A percentile compares a stretch with the other conserved stretches of the same genome.
These are phyloP conservation scores for Drosophila rufa DNA, from an alignment of 1,140 invertebrate genomes.

Conservation along the genomic window DNA sequence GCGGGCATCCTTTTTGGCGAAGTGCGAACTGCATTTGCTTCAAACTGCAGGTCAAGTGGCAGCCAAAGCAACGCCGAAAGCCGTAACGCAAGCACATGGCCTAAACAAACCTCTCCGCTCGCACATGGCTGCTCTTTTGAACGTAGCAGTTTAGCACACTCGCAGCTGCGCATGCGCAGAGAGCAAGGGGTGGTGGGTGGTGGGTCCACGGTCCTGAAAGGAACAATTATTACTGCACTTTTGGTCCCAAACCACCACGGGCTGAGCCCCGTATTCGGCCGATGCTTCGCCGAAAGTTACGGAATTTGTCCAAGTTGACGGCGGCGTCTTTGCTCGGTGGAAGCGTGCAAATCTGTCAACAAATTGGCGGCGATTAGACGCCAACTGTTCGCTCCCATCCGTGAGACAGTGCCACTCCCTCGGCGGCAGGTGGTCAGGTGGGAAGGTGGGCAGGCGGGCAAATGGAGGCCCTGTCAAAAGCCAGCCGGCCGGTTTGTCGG, in stretches of 20 bases:
- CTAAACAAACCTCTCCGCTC: slow-evolving; percentile 49
- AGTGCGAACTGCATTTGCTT: slow-evolving; percentile 58
- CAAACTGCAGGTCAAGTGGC: slow-evolving; percentile 71
- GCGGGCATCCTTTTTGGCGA: slow-evolving; percentile 33
- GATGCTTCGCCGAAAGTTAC: slow-evolving; percentile 46
- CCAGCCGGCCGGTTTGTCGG: slow-evolving; percentile 28
- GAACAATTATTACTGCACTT: slow-evolving; percentile 10
- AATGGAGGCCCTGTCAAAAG: slow-evolving; percentile 5
- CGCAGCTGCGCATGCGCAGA: slow-evolving; percentile 51
- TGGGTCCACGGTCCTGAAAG: not conserved
- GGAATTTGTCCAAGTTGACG: slow-evolving; percentile 47
- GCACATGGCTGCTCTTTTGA: slow-evolving; percentile 50
- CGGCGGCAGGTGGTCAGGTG: slow-evolving; percentile 11
- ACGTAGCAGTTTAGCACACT: slow-evolving; percentile 46
- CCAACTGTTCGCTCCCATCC: slow-evolving; percentile 18
- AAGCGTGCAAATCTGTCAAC: slow-evolving; percentile 70
- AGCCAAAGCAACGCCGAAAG: slow-evolving; percentile 38
- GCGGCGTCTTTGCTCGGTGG: slow-evolving; percentile 30
- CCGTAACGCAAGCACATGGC: slow-evolving; percentile 39
- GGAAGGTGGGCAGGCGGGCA: not conserved
- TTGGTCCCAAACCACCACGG: slow-evolving; percentile 26
- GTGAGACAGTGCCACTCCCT: slow-evolving; percentile 12
- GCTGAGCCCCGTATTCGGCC: slow-evolving; percentile 14
- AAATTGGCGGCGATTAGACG: slow-evolving; percentile 74
- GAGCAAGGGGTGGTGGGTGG: slow-evolving; percentile 4